Percentiles rank a stretch among this genome's conserved stretches.
phyloP scores from a whole-genome alignment of 2,888 invertebrate species.

The Aromia moschata region DNA sequence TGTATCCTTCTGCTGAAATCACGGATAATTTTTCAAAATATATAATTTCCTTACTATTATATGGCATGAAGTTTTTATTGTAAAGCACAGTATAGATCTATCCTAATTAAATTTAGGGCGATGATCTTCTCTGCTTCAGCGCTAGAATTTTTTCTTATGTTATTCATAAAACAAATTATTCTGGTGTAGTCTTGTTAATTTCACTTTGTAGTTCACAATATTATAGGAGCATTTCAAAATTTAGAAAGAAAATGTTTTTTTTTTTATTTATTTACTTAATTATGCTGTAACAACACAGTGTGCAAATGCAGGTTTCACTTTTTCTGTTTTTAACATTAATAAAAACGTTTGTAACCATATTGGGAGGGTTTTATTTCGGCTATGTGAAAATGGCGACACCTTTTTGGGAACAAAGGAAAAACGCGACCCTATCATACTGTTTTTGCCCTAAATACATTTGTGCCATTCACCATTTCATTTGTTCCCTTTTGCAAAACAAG shows the following conservation, averaged over 20 bases:
- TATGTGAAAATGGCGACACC: too few species aligned
- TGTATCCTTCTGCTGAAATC: too few species aligned
- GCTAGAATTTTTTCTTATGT: slow-evolving; percentile 46
- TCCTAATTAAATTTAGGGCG: slow-evolving; percentile 31
- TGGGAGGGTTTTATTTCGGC: slow-evolving; percentile 15
- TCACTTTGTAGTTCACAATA: slow-evolving; percentile 1
- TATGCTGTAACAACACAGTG: slow-evolving; percentile 13
- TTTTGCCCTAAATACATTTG: too few species aligned
- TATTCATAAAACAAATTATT: slow-evolving; percentile 42
- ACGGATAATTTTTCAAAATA: too few species aligned
- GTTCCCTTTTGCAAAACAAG: too few species aligned
- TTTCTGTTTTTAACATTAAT: slow-evolving; percentile 8
- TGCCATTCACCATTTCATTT: too few species aligned
- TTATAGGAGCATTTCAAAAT: slow-evolving; percentile 19
- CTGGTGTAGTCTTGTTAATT: slow-evolving; percentile 24
- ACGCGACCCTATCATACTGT: too few species aligned
- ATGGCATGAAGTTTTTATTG: background rate
- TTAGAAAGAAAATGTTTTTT: slow-evolving; percentile 15
- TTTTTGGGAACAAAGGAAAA: too few species aligned
- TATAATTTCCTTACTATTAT: too few species aligned
- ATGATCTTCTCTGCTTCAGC: slow-evolving; percentile 21
- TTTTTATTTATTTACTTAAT: slow-evolving; percentile 10
- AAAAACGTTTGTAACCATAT: slow-evolving; percentile 12
- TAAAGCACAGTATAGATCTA: slow-evolving; percentile 26
- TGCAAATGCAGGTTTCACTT: slow-evolving; percentile 2